Evolutionary conservation across 2,888 invertebrate species (phyloP).

Genomic region (Cancer borealis): DNA sequence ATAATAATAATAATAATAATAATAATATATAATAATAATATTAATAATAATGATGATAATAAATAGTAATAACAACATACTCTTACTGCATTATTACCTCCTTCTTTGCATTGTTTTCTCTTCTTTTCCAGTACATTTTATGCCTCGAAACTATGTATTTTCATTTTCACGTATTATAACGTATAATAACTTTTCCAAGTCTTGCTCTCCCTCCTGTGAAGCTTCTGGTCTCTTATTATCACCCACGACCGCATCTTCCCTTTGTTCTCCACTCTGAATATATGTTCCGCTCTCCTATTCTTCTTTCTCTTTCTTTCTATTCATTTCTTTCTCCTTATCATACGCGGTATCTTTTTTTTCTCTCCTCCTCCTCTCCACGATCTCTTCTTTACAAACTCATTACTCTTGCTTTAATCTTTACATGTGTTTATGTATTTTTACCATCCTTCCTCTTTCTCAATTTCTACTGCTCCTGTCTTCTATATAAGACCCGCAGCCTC

Average conservation of each 20-base stretch:
- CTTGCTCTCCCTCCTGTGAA: not conserved
- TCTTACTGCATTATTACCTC: not conserved
- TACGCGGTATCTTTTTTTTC: not conserved
- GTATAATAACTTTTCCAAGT: not conserved
- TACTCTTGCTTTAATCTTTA: not conserved
- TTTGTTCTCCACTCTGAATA: not conserved
- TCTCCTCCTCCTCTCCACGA: not conserved
- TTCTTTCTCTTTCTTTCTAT: not conserved
- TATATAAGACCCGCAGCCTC: not conserved
- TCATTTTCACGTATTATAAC: not conserved
- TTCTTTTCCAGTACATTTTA: not conserved
- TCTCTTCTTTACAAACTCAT: conserved; percentile 6
- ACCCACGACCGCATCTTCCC: conserved; percentile 6
- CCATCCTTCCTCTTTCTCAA: not conserved
- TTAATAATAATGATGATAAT: not conserved
- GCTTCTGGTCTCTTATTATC: conserved; percentile 27
- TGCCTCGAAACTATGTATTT: not conserved
- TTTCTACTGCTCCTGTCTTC: not conserved
- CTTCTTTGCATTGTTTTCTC: not conserved
- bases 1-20: conserved; percentile 23
- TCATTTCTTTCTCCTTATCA: not conserved
- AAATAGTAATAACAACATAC: not conserved
- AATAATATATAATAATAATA: not conserved
- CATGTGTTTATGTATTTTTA: not conserved
- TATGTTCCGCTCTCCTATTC: not conserved